Evolutionary conservation across 2,797 vertebrate species (phyloP).

Genomic region (Neopelma chrysocephalum): DNA sequence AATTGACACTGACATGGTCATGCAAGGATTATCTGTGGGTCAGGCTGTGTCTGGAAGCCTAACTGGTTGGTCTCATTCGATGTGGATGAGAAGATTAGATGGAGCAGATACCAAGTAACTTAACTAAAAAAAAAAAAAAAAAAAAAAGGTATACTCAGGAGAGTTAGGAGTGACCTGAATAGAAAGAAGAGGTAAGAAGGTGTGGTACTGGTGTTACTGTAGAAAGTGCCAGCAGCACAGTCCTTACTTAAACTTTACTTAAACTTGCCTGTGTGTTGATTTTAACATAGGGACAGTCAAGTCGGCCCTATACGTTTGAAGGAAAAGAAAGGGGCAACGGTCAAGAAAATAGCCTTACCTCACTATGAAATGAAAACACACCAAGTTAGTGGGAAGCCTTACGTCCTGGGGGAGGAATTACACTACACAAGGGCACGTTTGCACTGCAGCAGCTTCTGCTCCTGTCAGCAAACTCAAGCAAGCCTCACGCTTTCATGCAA

Average conservation of each 20-base stretch:
- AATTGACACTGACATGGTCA: background rate
- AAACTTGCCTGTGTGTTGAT: background rate
- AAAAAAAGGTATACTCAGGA: background rate
- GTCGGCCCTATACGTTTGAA: background rate
- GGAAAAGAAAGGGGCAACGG: background rate
- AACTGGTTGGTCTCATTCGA: background rate
- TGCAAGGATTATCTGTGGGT: background rate
- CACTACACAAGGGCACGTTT: background rate
- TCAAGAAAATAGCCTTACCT: background rate
- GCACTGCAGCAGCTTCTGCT: background rate
- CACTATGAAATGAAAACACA: background rate
- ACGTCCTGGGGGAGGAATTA: background rate
- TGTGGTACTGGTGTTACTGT: conserved; percentile 21
- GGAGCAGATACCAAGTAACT: background rate
- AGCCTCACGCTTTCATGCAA: accelerated
- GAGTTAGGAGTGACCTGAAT: background rate
- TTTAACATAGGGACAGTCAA: background rate
- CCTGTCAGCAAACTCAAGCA: background rate
- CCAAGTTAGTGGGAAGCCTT: background rate
- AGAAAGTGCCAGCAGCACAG: background rate
- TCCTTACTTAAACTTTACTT: conserved; percentile 42
- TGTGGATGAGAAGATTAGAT: background rate
- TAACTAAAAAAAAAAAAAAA: background rate
- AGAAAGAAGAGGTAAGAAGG: conserved; percentile 13
- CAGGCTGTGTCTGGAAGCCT: background rate